Evolutionary conservation across 2,888 invertebrate species (phyloP).

Genomic region (Eudemis profundana): DNA sequence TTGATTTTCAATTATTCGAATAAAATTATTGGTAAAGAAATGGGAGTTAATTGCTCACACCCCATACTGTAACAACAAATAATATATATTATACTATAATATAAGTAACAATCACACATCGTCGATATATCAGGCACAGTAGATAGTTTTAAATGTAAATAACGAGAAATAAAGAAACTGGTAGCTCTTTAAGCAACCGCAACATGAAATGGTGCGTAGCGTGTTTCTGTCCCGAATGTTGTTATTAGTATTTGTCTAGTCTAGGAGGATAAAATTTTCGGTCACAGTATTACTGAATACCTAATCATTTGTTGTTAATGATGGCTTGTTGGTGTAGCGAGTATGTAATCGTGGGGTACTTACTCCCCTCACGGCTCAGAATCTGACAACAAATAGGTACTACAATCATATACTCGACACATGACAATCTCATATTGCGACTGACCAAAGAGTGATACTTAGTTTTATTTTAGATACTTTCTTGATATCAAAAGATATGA

Average conservation of each 20-base stretch:
- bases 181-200: background rate
- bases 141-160: slow-evolving; percentile 6
- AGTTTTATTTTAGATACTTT: background rate
- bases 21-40: slow-evolving; percentile 25
- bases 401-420: too few species aligned
- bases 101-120: slow-evolving; percentile 41
- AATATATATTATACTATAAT: slow-evolving; percentile 40
- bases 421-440: slow-evolving; percentile 6
- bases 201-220: slow-evolving; percentile 2
- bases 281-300: too few species aligned
- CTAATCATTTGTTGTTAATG: too few species aligned
- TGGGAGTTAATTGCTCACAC: slow-evolving; percentile 13
- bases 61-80: slow-evolving; percentile 36
- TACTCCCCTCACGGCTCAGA: background rate
- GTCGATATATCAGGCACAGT: slow-evolving; percentile 26
- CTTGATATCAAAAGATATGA: slow-evolving; percentile 15
- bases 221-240: slow-evolving; percentile 5
- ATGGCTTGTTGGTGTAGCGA: too few species aligned
- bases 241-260: slow-evolving; percentile 1
- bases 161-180: slow-evolving; percentile 10
- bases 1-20: slow-evolving; percentile 32
- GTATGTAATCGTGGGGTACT: too few species aligned
- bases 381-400: too few species aligned
- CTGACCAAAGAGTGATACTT: background rate
- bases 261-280: too few species aligned